phyloP scores from a whole-genome alignment of 2,888 invertebrate species.

The Clitarchus hookeri region DNA sequence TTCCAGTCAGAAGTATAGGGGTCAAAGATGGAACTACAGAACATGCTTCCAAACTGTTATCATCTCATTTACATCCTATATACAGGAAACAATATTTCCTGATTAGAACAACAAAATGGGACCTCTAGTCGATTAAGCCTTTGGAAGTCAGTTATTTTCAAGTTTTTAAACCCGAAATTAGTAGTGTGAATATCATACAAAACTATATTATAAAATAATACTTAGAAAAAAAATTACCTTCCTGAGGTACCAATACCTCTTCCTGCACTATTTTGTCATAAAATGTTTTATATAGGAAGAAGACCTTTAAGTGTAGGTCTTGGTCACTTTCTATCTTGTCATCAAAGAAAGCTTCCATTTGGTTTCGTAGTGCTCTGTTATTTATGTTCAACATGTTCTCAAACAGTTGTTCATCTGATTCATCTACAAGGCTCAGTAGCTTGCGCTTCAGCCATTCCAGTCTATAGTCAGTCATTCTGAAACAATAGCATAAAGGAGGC shows the following conservation, averaged over 20 bases:
- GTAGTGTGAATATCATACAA: no score
- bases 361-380: conserved; percentile 60
- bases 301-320: conserved; percentile 61
- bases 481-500: not conserved
- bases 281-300: conserved; percentile 71
- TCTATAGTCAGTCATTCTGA: conserved; percentile 58
- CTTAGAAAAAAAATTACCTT: conserved; percentile 63
- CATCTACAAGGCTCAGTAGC: conserved; percentile 63
- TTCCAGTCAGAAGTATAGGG: no score
- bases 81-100: no score
- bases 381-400: conserved; percentile 61
- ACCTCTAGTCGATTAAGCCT: no score
- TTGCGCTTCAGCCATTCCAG: conserved; percentile 72
- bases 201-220: not conserved
- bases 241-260: conserved; percentile 72
- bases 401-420: conserved; percentile 61
- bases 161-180: no score
- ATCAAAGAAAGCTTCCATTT: conserved; percentile 60
- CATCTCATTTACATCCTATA: no score
- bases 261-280: conserved; percentile 74
- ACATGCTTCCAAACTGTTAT: no score
- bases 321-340: conserved; percentile 57
- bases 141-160: no score
- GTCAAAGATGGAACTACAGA: no score
- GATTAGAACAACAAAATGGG: no score